These are phyloP conservation scores for Drosophila neutralis DNA, from an alignment of 2,888 invertebrate genomes.

Conservation along the genomic window DNA sequence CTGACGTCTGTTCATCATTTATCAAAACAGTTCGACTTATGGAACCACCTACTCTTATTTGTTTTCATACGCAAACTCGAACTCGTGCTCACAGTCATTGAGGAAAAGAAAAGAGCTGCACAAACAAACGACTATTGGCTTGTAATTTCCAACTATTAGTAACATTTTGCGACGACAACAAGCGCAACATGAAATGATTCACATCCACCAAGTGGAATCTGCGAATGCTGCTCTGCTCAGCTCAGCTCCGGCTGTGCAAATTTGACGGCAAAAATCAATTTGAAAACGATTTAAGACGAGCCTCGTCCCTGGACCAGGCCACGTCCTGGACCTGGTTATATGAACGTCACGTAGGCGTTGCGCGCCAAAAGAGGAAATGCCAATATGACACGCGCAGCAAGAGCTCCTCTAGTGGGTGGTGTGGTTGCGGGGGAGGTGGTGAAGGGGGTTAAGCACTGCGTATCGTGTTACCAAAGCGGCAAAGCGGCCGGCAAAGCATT, in stretches of 20 bases:
- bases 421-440: conserved; percentile 2
- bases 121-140: conserved; percentile 68
- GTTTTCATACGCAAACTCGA: background rate
- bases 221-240: background rate
- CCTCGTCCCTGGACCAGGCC: conserved; percentile 14
- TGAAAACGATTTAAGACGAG: conserved; percentile 77
- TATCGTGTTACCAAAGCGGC: conserved; percentile 63
- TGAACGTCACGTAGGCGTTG: conserved; percentile 67
- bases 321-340: conserved; percentile 3
- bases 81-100: conserved; percentile 33
- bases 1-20: conserved; percentile 54
- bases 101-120: conserved; percentile 13
- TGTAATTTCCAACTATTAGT: conserved; percentile 80
- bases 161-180: conserved; percentile 76
- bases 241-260: conserved; percentile 65
- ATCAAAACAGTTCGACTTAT: conserved; percentile 43
- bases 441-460: conserved; percentile 33
- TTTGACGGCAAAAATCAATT: conserved; percentile 79
- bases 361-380: conserved; percentile 74
- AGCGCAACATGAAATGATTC: conserved; percentile 67
- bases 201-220: conserved; percentile 38
- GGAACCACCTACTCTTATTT: conserved; percentile 47
- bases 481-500: conserved; percentile 55
- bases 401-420: conserved; percentile 27
- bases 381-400: conserved; percentile 77